Conservation (phyloP, 2,797 vertebrate genomes). For the Coilia nasus region DNA sequence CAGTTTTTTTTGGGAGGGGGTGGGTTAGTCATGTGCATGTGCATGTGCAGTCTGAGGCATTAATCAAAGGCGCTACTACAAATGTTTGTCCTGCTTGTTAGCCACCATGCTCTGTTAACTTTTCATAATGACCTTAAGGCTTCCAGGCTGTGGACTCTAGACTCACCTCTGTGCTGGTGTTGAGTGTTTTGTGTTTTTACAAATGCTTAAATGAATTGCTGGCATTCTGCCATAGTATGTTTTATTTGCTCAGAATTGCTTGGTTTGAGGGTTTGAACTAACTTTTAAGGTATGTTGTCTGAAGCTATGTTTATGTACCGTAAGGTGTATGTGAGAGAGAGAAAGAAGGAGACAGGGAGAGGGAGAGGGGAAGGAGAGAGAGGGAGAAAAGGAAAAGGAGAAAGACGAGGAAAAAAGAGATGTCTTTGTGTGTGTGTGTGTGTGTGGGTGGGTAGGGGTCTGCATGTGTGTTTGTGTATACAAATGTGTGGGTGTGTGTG, state of each 20-base stretch:
- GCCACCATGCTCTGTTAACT: slow-evolving; percentile 40
- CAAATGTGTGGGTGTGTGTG: slow-evolving; percentile 31
- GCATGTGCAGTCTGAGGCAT: slow-evolving; percentile 15
- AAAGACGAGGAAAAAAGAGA: too few relatives aligned
- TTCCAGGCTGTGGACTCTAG: slow-evolving; percentile 8
- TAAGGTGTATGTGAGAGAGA: slow-evolving; percentile 27
- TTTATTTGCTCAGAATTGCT: slow-evolving; percentile 57
- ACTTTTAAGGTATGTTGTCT: slow-evolving; percentile 46
- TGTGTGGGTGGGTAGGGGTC: slow-evolving; percentile 30
- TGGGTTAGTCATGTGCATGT: too few relatives aligned
- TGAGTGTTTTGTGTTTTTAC: slow-evolving; percentile 46
- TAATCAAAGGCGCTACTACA: slow-evolving; percentile 38
- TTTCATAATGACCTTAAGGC: slow-evolving; percentile 40
- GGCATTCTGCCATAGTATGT: slow-evolving; percentile 64
- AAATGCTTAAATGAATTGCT: slow-evolving; percentile 58
- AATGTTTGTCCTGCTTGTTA: slow-evolving; percentile 44
- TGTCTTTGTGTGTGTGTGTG: slow-evolving; percentile 38
- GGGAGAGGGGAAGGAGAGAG: too few relatives aligned
- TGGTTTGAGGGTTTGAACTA: slow-evolving; percentile 69
- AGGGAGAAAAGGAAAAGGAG: too few relatives aligned
- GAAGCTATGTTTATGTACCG: background rate
- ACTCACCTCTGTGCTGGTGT: background rate
- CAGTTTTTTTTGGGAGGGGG: background rate
- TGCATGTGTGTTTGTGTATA: slow-evolving; percentile 45
- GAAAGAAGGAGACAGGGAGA: too few relatives aligned